These are phyloP conservation scores for Empidonax alnorum DNA, from an alignment of 2,113 vertebrate genomes.

Conservation along the genomic window DNA sequence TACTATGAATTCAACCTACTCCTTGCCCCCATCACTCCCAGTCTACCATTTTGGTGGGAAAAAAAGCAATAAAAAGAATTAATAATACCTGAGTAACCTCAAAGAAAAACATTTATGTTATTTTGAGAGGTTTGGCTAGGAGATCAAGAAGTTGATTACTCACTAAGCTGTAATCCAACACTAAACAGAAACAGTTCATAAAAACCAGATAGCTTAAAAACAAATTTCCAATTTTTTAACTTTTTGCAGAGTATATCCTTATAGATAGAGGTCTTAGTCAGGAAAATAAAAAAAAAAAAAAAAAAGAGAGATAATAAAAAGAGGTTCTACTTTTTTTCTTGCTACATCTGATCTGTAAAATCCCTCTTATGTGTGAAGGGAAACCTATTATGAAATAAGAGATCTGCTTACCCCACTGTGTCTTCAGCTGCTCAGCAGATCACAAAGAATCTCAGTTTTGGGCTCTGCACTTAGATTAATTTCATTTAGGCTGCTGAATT, in stretches of 20 bases:
- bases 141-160: background rate
- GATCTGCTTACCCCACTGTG: background rate
- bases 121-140: background rate
- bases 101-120: background rate
- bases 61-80: background rate
- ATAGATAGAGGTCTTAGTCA: background rate
- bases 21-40: accelerated
- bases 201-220: background rate
- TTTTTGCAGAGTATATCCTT: background rate
- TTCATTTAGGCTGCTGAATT: background rate
- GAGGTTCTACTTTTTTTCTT: background rate
- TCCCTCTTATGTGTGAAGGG: accelerated
- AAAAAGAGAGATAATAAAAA: too few species aligned
- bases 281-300: background rate
- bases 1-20: background rate
- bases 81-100: background rate
- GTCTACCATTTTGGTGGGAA: background rate
- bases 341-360: background rate
- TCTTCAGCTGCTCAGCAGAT: background rate
- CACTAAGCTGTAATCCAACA: background rate
- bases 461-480: background rate
- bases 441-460: background rate
- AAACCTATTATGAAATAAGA: background rate
- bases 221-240: background rate
- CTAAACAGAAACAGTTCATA: background rate